phyloP scores from a whole-genome alignment of 2,888 invertebrate species.

The Branchellion lobata region DNA sequence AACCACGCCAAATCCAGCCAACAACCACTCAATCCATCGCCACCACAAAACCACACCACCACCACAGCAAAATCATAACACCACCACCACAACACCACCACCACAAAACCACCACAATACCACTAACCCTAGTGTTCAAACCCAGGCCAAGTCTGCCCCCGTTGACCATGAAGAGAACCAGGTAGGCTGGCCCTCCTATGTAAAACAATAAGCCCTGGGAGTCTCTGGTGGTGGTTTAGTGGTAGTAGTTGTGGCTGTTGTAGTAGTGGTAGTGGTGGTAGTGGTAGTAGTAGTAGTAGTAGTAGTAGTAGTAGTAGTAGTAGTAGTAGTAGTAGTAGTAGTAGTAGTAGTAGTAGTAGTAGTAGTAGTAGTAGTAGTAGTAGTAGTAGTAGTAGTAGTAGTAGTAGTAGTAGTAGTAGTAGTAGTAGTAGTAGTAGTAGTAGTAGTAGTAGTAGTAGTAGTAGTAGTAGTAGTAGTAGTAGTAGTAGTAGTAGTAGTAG shows the following conservation, averaged over 20 bases:
- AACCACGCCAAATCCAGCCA: too few species aligned
- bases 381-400: slow-evolving; percentile 40
- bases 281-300: slow-evolving; percentile 36
- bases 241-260: slow-evolving; percentile 3
- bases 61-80: too few species aligned
- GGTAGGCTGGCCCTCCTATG: slow-evolving; percentile 52
- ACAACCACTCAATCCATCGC: too few species aligned
- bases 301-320: slow-evolving; percentile 39
- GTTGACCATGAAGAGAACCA: slow-evolving; percentile 47
- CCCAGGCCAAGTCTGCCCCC: slow-evolving; percentile 49
- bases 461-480: slow-evolving; percentile 37
- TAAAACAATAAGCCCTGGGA: slow-evolving; percentile 50
- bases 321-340: slow-evolving; percentile 32
- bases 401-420: slow-evolving; percentile 40
- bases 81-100: too few species aligned
- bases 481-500: slow-evolving; percentile 28
- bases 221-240: too few species aligned
- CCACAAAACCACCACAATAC: not conserved
- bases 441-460: slow-evolving; percentile 37
- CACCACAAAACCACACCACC: too few species aligned
- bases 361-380: slow-evolving; percentile 38
- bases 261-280: slow-evolving; percentile 21
- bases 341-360: slow-evolving; percentile 20
- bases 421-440: slow-evolving; percentile 40
- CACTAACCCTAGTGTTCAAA: slow-evolving; percentile 51